These are phyloP conservation scores for Chelonoidis abingdonii DNA, from an alignment of 2,113 vertebrate species.

Conservation along the genomic window DNA sequence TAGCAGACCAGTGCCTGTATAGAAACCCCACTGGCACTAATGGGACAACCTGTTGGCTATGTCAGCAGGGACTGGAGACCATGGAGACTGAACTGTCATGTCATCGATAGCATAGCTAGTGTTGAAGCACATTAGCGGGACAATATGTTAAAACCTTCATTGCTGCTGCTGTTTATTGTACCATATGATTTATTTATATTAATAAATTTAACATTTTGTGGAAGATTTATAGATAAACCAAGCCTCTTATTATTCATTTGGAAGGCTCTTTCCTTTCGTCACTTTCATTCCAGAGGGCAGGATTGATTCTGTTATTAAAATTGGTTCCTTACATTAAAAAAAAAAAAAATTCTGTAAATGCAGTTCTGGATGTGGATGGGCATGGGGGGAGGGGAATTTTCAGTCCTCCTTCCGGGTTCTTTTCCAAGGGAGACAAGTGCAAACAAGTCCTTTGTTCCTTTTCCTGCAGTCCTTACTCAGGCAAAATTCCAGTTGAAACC, in stretches of 20 bases:
- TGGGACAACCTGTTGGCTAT: not conserved
- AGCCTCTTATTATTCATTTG: conserved; percentile 8
- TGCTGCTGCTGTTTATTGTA: not conserved
- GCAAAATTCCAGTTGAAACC: not conserved
- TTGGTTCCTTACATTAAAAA: not conserved
- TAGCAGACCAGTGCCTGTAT: not conserved
- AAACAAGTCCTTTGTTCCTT: not conserved
- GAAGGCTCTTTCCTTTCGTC: not conserved
- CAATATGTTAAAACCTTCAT: not conserved
- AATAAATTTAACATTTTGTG: not conserved
- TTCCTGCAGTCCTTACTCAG: not conserved
- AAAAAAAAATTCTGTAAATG: not conserved
- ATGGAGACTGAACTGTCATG: not conserved
- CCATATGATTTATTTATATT: not conserved
- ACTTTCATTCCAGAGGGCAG: not conserved
- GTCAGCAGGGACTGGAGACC: fast-evolving
- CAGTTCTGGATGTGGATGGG: not conserved
- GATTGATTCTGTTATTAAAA: not conserved
- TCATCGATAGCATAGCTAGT: fast-evolving
- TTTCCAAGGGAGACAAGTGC: not conserved
- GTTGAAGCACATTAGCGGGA: not conserved
- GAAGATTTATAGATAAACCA: not conserved
- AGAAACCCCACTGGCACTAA: not conserved
- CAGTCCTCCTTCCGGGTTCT: not conserved
- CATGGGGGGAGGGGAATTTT: not conserved